phyloP scores from a whole-genome alignment of 2,113 vertebrate genomes.

The Trochalopteron elliotii region DNA sequence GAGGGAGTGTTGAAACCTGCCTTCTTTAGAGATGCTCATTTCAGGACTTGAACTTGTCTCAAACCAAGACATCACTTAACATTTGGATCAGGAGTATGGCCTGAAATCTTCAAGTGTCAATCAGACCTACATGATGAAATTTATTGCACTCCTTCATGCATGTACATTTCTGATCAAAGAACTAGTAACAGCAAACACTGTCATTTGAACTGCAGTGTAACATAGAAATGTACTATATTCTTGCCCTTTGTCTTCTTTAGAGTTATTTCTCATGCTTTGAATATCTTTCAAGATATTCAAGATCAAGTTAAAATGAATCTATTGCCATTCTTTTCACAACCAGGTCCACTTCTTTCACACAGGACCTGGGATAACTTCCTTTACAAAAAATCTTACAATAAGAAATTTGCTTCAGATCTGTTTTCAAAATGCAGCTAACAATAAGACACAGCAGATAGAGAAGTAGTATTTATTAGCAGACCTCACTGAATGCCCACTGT shows the following conservation, averaged over 20 bases:
- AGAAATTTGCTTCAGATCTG: neutral
- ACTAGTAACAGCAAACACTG: neutral
- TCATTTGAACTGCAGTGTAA: neutral
- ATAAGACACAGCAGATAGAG: neutral
- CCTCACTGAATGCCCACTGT: neutral
- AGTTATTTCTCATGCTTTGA: neutral
- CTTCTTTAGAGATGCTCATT: neutral
- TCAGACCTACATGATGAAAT: neutral
- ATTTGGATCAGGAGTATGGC: neutral
- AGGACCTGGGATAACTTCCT: neutral
- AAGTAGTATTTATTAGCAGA: neutral
- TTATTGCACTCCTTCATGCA: neutral
- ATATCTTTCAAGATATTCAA: neutral
- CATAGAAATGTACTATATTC: neutral
- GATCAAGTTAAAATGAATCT: neutral
- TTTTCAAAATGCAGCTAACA: neutral
- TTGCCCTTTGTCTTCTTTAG: neutral
- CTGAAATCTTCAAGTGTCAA: conserved; percentile 1
- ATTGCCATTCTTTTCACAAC: neutral
- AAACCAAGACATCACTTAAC: neutral
- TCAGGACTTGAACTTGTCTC: neutral
- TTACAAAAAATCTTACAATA: neutral
- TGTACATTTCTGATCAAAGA: neutral
- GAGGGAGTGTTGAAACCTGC: neutral
- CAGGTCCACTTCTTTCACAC: neutral